A percentile compares a stretch with the other conserved stretches of the same genome.
phyloP scores from a whole-genome alignment of 2,888 invertebrate species.

The Dryococelus australis region DNA sequence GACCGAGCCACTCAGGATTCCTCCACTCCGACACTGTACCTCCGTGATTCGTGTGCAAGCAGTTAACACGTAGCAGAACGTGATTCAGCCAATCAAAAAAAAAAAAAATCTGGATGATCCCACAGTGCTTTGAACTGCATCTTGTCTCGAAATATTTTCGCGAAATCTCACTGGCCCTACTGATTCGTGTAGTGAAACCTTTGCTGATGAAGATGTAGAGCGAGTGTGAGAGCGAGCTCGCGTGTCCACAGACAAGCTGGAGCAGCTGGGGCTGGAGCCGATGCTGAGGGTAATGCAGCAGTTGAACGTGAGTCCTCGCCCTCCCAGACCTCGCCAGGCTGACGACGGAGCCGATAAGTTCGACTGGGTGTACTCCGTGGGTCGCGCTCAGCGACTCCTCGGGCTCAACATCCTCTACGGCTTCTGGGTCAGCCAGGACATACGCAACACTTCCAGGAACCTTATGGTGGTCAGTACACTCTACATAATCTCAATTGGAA shows the following conservation, averaged over 20 bases:
- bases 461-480: constrained; percentile 50
- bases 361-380: constrained; percentile 45
- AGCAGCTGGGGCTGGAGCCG: constrained; percentile 51
- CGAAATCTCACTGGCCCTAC: too few species aligned
- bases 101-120: too few species aligned
- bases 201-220: too few species aligned
- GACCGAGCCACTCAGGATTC: too few species aligned
- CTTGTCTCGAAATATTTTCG: too few species aligned
- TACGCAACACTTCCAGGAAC: constrained; percentile 61
- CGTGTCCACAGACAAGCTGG: constrained; percentile 47
- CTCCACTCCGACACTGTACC: too few species aligned
- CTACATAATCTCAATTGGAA: neutral
- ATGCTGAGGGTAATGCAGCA: constrained; percentile 54
- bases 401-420: constrained; percentile 52
- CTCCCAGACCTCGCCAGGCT: constrained; percentile 34
- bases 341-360: constrained; percentile 38
- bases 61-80: too few species aligned
- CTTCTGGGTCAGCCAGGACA: constrained; percentile 53
- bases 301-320: constrained; percentile 47
- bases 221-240: too few species aligned
- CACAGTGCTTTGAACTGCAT: too few species aligned
- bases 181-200: too few species aligned
- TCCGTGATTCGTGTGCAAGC: too few species aligned
- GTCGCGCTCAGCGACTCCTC: constrained; percentile 42
- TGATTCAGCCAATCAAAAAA: too few species aligned